Percentiles rank a stretch among this genome's conserved stretches.
phyloP scores from a whole-genome alignment of 2,113 vertebrate species.

The Balaenoptera acutorostrata region DNA sequence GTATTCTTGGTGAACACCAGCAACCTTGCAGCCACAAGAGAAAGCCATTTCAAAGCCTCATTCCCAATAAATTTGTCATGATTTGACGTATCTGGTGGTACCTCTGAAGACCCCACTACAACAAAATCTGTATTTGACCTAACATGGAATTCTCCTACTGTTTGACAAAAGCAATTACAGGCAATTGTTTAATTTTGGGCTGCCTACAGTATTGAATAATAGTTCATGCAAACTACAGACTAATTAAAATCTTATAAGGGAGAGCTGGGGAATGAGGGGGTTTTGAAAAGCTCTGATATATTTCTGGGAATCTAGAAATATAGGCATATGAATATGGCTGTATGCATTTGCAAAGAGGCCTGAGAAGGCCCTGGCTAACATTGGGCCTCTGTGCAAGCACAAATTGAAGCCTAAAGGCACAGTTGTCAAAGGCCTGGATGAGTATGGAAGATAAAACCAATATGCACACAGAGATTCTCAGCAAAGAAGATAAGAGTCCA shows the following conservation, averaged over 20 bases:
- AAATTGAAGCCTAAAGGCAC: no score
- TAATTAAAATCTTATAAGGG: background rate
- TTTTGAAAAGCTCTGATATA: background rate
- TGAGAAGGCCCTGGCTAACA: no score
- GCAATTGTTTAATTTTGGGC: background rate
- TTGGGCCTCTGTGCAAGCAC: no score
- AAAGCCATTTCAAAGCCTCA: background rate
- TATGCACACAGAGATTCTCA: no score
- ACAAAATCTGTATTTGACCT: background rate
- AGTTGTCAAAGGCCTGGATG: no score
- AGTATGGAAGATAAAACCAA: no score
- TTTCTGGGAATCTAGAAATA: no score
- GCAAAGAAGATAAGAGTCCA: no score
- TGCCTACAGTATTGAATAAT: background rate
- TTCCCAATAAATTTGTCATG: background rate
- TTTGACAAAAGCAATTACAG: no score
- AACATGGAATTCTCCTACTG: background rate
- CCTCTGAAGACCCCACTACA: background rate
- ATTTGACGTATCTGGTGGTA: background rate
- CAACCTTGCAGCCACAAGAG: background rate
- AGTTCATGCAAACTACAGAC: background rate
- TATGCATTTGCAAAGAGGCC: no score
- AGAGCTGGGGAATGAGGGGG: background rate
- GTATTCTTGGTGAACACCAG: background rate
- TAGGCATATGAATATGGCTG: no score